A percentile compares a stretch with the other conserved stretches of the same genome.
These are phyloP conservation scores for Epicampocera succincta DNA, from an alignment of 2,888 invertebrate species.

Conservation along the genomic window DNA sequence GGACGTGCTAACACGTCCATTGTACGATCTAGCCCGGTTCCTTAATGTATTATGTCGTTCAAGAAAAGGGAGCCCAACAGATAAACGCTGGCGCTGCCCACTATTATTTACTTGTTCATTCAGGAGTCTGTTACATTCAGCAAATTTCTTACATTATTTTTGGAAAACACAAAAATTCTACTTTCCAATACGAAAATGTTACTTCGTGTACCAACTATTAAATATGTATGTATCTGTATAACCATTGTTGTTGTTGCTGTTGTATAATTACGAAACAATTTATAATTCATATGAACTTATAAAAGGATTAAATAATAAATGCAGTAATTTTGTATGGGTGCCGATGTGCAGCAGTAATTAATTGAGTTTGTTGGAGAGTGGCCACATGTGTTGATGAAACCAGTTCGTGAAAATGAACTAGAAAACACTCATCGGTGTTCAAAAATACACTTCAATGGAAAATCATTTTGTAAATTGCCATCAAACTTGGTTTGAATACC, in stretches of 20 bases:
- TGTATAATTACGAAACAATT: slow-evolving; percentile 57
- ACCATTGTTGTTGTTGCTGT: slow-evolving; percentile 25
- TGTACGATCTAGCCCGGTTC: no score
- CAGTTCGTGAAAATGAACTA: background rate
- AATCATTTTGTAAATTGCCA: slow-evolving; percentile 35
- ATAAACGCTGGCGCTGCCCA: no score
- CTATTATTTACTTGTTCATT: no score
- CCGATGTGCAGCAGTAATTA: background rate
- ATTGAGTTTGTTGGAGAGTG: background rate
- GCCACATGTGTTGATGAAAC: slow-evolving; percentile 10
- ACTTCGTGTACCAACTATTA: background rate
- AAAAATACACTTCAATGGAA: slow-evolving; percentile 3
- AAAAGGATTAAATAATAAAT: slow-evolving; percentile 56
- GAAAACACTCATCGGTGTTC: background rate
- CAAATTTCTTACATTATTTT: no score
- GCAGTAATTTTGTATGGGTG: slow-evolving; percentile 11
- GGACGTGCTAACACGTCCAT: no score
- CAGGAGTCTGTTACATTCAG: no score
- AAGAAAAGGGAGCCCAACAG: no score
- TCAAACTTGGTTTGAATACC: slow-evolving; percentile 5
- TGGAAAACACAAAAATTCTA: no score
- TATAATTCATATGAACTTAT: slow-evolving; percentile 56
- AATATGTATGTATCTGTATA: background rate
- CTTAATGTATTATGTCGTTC: no score
- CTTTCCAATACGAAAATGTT: no score